Evolutionary conservation across 2,113 vertebrate species (phyloP), one percentile per base, ranked within the genome.

Genomic region (Kryptolebias marmoratus): DNA sequence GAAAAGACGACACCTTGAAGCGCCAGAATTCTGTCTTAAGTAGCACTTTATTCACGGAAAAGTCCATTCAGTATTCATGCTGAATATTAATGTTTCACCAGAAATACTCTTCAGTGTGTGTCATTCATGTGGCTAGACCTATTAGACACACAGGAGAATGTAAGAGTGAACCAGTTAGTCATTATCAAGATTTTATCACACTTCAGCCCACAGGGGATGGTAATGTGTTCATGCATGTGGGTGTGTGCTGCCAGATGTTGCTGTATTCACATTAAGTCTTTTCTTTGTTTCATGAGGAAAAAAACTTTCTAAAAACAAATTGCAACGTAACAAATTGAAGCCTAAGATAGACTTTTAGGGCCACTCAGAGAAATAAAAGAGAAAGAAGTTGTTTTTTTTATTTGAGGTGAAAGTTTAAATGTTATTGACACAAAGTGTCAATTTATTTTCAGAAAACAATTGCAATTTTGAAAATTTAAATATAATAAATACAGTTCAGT

Each of bases 41-140:
- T 80, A 67, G 66, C 68, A 76, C 66, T 79, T 73, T 36, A 66
- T 49, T 73, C 67, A 55, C 54, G 64, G 76, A 81, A 73, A 69
- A 75, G 78, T 68, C 55, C 68, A 80, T 92, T 31, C 56, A 79
- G 64, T 85, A 89, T 88, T 91, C 77, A 85, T 85, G 64, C 74
- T 73, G 70, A 81, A 70, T 90, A 90, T 91, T 71, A 89, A 93
- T 88, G 83, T 81, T 90, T 92, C 62, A 84, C 79, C 79, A 70
- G 42, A 82, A 87, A 77, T 68, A 81, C 74, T 58, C 60, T 77
- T 67, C 70, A 42, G 60, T 77, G 61, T 11, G 36, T 90, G 80
- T 84, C 77, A 63, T 60, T 77, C 72, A 59, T 50, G 71, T 83
- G 71, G 30, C 77, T 87, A 75, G 74, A 86, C 78, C 39, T 85